Base-by-base conservation (phyloP, 92 coral and sea anemone genomes). In the Epizoanthus rinbou region DNA sequence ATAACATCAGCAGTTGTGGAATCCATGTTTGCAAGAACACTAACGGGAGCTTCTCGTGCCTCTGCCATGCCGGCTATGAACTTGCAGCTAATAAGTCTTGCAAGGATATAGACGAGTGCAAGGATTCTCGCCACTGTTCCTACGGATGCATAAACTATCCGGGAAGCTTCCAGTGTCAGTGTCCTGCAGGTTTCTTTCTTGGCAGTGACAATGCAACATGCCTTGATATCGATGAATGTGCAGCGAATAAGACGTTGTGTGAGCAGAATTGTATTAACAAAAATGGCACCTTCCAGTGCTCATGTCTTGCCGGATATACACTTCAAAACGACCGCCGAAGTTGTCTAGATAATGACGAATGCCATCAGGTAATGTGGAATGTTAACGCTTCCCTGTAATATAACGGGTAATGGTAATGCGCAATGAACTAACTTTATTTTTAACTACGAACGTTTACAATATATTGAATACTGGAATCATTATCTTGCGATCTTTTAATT, bases 21-120 rank as follows among this genome's bases (percentile, higher is more conserved):
- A 78, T 78, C 24, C 82, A 78, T 21, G 58, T 39, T 59, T 87
- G 90, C 57, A 25, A 57, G 39, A 83, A 87, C 56, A 75, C 65
- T 53, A 54, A 66, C 75, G 90, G 90, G 11, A 75, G 84, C 18
- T 82, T 66, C 67, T 57, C 70, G 37, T 87, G 90, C 59, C 60
- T 52, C 25, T 87, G 90, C 59, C 67, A 57, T 4, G 70, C 45
- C 37, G 90, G 90, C 11, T 87, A 82, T 76, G 57, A 68, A 71
- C 75, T 58, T 70, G 65, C 74, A 24, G 74, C 57, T 13, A 82
- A 87, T 67, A 65, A 75, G 18, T 41, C 71, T 13, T 78, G 82
- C 47, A 69, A 78, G 76, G 82, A 85, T 67, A 21, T 85, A 17
- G 33, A 85, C 43, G 88, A 85, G 37, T 76, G 82, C 39, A 52